Evolutionary conservation across 2,113 vertebrate genomes (phyloP), one percentile per base, ranked within the genome.

Genomic region (Myxocyprinus asiaticus): DNA sequence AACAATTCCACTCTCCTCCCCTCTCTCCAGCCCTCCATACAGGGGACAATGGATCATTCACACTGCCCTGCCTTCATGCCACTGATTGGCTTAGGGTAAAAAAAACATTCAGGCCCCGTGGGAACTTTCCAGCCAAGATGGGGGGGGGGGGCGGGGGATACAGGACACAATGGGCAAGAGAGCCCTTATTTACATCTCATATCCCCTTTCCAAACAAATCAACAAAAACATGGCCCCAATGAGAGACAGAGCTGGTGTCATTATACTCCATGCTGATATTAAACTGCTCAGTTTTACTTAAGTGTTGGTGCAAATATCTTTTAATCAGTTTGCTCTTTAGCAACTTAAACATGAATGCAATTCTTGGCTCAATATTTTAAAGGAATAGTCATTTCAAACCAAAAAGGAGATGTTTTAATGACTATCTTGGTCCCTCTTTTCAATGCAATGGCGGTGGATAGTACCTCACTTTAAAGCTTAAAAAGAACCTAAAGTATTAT

Each of bases 31-130:
- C 48, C 47, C 78, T 67, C 55, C 9, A 64, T 10, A 15, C 45
- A 14, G 73, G 44, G 55, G 22, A 70, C 56, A 81, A 81, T 76
- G 5, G 45, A 81, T 76, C 65, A 64, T 81, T 76, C 72, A 81
- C 47, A 64, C 22, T 67, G 14, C 64, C 71, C 55, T 43, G 55
- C 53, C 65, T 50, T 68, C 79, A 73, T 75, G 42, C 45, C 72
- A 67, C n/a, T 76, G 64, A 69, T 64, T 81, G 73, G 66, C 55
- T 76, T 43, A 69, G 1, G 65, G 48, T 48, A 55, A 68, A 47
- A 58, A 63, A 68, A 68, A 63, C 74, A 44, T 11, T 55, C 12
- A 66, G 72, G 66, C 79, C 79, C 56, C 15, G 66, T 81, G 72
- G 80, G 80, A 81, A 81, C 73, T 70, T 76, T 55, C 51, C 66